Evolutionary conservation across 1,140 invertebrate species (phyloP).

Genomic region (Drosophila tani): DNA sequence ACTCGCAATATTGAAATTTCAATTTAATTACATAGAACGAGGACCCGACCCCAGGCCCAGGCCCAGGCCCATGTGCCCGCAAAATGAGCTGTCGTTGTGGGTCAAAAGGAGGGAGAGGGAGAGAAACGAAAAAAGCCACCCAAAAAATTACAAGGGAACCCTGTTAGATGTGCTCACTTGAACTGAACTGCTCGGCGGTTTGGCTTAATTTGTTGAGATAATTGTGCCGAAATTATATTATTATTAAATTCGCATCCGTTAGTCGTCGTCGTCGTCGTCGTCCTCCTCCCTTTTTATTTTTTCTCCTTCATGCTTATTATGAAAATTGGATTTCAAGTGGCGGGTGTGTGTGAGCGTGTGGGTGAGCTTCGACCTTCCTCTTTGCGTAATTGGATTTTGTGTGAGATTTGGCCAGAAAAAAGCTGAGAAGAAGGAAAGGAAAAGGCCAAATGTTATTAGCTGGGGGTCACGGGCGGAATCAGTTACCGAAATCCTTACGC

Average conservation of each 20-base stretch:
- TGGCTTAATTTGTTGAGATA: constrained; percentile 83
- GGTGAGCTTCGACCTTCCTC: constrained; percentile 71
- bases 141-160: constrained; percentile 13
- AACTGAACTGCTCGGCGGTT: constrained; percentile 68
- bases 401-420: constrained; percentile 55
- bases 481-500: constrained; percentile 18
- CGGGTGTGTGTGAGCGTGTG: constrained; percentile 13
- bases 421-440: constrained; percentile 39
- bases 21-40: constrained; percentile 81
- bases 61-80: constrained; percentile 53
- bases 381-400: constrained; percentile 79
- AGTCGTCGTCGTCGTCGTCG: constrained; percentile 24
- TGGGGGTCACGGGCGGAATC: constrained; percentile 38
- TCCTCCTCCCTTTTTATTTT: constrained; percentile 38
- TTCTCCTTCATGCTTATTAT: constrained; percentile 63
- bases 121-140: constrained; percentile 25
- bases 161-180: constrained; percentile 55
- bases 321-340: constrained; percentile 77
- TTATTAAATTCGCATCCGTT: constrained; percentile 78
- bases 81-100: constrained; percentile 67
- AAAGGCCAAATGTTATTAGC: constrained; percentile 62
- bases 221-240: constrained; percentile 81
- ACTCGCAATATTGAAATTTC: constrained; percentile 82
- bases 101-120: constrained; percentile 41
- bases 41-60: constrained; percentile 48